Evolutionary conservation across 37 sponge, comb jelly and placozoan species (phyloP).

Genomic region (Beroe forskalii): DNA sequence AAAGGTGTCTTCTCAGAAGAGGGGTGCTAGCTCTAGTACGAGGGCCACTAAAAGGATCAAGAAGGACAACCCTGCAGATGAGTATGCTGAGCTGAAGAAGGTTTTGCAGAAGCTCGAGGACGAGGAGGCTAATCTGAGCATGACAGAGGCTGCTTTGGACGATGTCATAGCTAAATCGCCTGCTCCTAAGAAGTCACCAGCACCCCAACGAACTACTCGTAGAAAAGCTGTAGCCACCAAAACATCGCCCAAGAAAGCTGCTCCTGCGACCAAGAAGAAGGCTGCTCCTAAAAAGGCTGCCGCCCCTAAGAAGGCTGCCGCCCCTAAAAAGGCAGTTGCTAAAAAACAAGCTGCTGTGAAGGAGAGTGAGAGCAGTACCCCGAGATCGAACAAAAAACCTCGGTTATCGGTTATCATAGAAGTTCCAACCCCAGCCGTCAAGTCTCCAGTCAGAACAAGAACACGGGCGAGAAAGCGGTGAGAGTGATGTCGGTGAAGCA

Average conservation of each 20-base stretch:
- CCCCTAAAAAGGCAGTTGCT: not conserved
- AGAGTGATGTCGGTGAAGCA: too few species aligned
- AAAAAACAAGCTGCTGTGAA: conserved; percentile 1
- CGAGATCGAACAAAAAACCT: not conserved
- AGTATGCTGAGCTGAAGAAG: not conserved
- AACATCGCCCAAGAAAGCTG: not conserved
- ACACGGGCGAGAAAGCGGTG: not conserved
- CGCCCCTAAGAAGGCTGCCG: not conserved
- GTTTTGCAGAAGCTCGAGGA: not conserved
- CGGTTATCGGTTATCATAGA: conserved; percentile 16
- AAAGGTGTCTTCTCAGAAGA: too few species aligned
- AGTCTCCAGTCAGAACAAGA: not conserved
- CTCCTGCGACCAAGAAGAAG: not conserved
- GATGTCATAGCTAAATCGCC: conserved; percentile 17
- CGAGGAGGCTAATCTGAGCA: conserved; percentile 15
- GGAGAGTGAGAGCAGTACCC: too few species aligned
- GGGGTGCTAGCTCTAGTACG: not conserved
- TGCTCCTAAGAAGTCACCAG: not conserved
- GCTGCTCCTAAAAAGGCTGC: conserved; percentile 1
- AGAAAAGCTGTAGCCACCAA: not conserved
- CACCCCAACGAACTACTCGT: not conserved
- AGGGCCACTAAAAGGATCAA: not conserved
- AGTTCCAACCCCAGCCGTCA: not conserved
- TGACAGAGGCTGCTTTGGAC: not conserved
- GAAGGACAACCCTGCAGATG: not conserved